These are phyloP conservation scores for Augochlora pura DNA, from an alignment of 1,140 invertebrate species.

Conservation along the genomic window DNA sequence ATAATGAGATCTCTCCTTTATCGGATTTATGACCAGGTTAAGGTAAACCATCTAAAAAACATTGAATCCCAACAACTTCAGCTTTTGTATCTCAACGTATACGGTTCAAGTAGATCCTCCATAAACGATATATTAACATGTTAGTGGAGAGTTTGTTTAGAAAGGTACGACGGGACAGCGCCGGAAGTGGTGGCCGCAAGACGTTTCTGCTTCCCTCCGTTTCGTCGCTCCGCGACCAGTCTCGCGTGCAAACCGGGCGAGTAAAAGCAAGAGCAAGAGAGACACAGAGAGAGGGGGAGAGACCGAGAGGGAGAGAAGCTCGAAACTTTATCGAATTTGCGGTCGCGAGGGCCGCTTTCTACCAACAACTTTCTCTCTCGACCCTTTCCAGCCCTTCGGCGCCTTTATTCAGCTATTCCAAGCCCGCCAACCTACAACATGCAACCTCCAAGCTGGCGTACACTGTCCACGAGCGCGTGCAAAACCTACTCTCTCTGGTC, in stretches of 20 bases:
- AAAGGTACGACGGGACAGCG: neutral
- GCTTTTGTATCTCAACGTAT: too few relatives aligned
- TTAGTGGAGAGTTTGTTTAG: too few relatives aligned
- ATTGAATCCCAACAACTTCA: too few relatives aligned
- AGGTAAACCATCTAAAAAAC: too few relatives aligned
- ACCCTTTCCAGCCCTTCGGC: constrained; percentile 57
- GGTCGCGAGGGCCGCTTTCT: constrained; percentile 71
- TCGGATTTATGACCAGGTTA: too few relatives aligned
- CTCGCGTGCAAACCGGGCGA: constrained; percentile 34
- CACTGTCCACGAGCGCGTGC: constrained; percentile 8
- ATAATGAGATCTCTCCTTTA: too few relatives aligned
- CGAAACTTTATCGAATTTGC: constrained; percentile 78
- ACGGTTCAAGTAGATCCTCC: too few relatives aligned
- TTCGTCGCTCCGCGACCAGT: neutral
- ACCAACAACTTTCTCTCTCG: constrained; percentile 70
- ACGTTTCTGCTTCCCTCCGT: constrained; percentile 49
- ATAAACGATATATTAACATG: too few relatives aligned
- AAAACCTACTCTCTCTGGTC: neutral
- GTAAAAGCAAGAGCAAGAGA: neutral
- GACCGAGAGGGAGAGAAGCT: constrained; percentile 21
- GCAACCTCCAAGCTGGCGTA: neutral
- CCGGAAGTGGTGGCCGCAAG: constrained; percentile 71
- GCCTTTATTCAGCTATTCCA: constrained; percentile 72
- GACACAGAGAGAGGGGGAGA: too few relatives aligned
- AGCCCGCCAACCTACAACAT: constrained; percentile 50